Base-by-base conservation (phyloP, 2,113 vertebrate species). In the Callipepla squamata region DNA sequence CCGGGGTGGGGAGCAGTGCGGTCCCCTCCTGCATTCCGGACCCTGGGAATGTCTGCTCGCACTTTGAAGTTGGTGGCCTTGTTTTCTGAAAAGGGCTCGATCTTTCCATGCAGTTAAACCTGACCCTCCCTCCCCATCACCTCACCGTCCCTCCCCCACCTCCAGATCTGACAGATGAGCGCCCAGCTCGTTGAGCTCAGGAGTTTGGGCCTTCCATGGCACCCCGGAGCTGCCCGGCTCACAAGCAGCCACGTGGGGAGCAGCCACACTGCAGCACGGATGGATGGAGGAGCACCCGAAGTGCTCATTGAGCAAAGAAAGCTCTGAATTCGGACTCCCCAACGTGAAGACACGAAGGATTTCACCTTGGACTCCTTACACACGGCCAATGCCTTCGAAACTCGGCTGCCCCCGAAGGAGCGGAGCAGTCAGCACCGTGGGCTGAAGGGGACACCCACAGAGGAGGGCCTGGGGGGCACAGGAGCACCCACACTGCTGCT, bases 81-180 rank as follows among this genome's bases (percentile, higher is more conserved):
- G 97, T 97, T 97, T 96, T 97, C 95, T 94, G 96, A 97, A 97
- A 98, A 98, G 98, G 98, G 98, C 98, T 98, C 93, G 96, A 97
- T 97, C 91, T 97, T 97, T 95, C 92, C 93, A n/a, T 96, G 96
- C 97, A 94, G 97, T 97, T 92, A 66, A 96, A 97, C 88, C 38
- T n/a, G 48, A 85, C 74, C 36, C 40, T 83, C 75, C 45, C 70
- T 47, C 79, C 89, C 70, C 88, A 47, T 93, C 63, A 36, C 11
- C 11, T 38, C 89, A 84, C 81, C 79, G 87, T 95, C 90, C 92
- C 85, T 40, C n/a, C 65, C 94, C 95, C 96, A 76, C 47, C 96
- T 94, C 42, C n/a, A 94, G 48, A 48, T 22, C 4, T 59, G 47
- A 66, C 19, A 70, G 94, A 61, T 4, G 38, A 93, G 87, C 57